These are phyloP conservation scores for Poecilus cupreus DNA, from an alignment of 2,888 invertebrate species.

Conservation along the genomic window DNA sequence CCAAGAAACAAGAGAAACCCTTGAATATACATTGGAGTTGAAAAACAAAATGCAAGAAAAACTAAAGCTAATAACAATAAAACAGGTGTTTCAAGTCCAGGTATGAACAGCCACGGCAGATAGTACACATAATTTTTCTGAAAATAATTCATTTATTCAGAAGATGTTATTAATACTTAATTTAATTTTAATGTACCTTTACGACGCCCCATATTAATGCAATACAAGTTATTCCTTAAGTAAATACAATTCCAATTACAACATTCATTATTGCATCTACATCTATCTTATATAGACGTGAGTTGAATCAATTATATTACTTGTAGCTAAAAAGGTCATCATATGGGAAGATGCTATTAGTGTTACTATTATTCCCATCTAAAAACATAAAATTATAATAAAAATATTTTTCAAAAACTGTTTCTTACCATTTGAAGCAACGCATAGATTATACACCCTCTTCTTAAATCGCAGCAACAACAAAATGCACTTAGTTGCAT, in stretches of 20 bases:
- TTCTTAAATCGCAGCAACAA: conserved; percentile 27
- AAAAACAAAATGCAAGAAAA: not conserved
- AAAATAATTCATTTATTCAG: not conserved
- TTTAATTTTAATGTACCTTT: not conserved
- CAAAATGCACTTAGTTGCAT: conserved; percentile 7
- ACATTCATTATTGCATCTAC: not conserved
- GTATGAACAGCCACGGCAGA: conserved; percentile 5
- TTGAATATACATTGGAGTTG: not conserved
- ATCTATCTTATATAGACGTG: not conserved
- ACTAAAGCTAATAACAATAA: not conserved
- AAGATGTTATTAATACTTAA: not conserved
- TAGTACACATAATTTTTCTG: conserved; percentile 4
- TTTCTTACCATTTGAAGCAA: conserved; percentile 28
- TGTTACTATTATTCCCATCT: not conserved
- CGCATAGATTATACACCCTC: conserved; percentile 18
- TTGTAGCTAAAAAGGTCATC: not conserved
- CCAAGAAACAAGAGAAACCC: not conserved
- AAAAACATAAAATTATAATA: not conserved
- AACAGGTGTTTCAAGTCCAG: not conserved
- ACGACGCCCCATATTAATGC: not conserved
- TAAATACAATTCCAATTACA: not conserved
- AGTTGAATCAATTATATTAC: not conserved
- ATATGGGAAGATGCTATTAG: not conserved
- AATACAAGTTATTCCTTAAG: conserved; percentile 10
- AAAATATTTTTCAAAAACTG: not conserved